Evolutionary conservation across 2,113 vertebrate species (phyloP).

Genomic region (Abramis brama): DNA sequence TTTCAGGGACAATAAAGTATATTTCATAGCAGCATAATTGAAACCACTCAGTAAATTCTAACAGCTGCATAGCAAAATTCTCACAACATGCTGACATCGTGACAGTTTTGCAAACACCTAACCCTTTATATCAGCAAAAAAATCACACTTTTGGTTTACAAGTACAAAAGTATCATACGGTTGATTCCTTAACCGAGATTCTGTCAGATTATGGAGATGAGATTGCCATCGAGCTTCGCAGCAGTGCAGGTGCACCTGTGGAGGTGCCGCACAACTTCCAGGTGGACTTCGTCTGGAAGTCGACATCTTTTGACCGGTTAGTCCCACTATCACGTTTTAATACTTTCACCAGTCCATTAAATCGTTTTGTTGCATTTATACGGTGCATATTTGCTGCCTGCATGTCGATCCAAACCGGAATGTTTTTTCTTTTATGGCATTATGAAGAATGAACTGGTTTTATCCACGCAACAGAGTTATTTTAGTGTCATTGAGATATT

Average conservation of each 20-base stretch:
- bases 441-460: too few relatives aligned
- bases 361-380: not conserved
- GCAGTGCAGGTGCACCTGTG: constrained; percentile 93
- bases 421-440: too few relatives aligned
- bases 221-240: constrained; percentile 96
- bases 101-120: not conserved
- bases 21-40: not conserved
- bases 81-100: not conserved
- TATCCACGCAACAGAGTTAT: too few relatives aligned
- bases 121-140: not conserved
- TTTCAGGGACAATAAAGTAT: too few relatives aligned
- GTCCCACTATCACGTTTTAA: not conserved
- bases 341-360: not conserved
- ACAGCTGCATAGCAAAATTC: not conserved
- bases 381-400: too few relatives aligned
- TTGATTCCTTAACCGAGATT: constrained; percentile 78
- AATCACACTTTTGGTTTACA: not conserved
- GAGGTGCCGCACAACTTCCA: constrained; percentile 98
- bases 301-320: constrained; percentile 97
- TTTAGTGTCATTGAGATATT: too few relatives aligned
- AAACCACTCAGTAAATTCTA: not conserved
- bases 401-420: too few relatives aligned
- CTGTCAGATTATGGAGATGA: constrained; percentile 95
- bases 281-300: constrained; percentile 99
- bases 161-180: not conserved